Evolutionary conservation across 2,888 invertebrate species (phyloP).

Genomic region (Watsonalla cultraria): DNA sequence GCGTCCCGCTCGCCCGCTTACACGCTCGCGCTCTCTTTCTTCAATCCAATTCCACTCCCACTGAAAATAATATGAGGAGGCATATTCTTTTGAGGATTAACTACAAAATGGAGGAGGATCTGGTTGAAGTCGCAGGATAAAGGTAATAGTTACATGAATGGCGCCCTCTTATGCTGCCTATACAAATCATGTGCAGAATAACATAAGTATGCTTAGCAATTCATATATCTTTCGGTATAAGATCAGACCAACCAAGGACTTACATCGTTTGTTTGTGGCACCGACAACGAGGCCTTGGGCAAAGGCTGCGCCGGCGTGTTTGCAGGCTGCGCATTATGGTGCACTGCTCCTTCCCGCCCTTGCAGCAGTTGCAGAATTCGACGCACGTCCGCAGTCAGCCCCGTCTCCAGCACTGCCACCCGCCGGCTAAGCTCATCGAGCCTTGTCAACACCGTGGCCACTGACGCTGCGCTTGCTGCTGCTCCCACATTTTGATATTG

Average conservation of each 20-base stretch:
- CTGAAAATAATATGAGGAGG: constrained; percentile 24
- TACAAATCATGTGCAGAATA: too few species aligned
- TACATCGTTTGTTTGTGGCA: constrained; percentile 63
- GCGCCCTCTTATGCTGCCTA: too few species aligned
- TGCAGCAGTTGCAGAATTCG: constrained; percentile 84
- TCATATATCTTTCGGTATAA: too few species aligned
- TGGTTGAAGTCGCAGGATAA: too few species aligned
- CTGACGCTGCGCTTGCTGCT: constrained; percentile 56
- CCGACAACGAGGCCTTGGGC: constrained; percentile 63
- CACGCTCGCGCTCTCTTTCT: constrained; percentile 37
- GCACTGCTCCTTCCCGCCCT: constrained; percentile 49
- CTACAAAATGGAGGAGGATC: background rate
- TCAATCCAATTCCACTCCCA: constrained; percentile 72
- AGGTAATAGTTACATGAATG: too few species aligned
- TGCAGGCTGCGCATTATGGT: constrained; percentile 45
- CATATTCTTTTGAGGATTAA: background rate
- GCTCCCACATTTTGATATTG: constrained; percentile 71
- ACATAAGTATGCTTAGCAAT: too few species aligned
- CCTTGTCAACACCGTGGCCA: constrained; percentile 79
- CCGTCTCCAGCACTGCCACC: constrained; percentile 84
- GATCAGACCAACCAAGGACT: constrained; percentile 5
- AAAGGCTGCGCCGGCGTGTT: constrained; percentile 62
- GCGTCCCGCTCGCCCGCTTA: constrained; percentile 41
- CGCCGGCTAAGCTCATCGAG: constrained; percentile 84
- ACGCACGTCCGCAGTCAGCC: constrained; percentile 85